A percentile compares a stretch with the other conserved stretches of the same genome.
Evolutionary conservation across 2,113 vertebrate genomes (phyloP).

Genomic region (Centropus unirufus): DNA sequence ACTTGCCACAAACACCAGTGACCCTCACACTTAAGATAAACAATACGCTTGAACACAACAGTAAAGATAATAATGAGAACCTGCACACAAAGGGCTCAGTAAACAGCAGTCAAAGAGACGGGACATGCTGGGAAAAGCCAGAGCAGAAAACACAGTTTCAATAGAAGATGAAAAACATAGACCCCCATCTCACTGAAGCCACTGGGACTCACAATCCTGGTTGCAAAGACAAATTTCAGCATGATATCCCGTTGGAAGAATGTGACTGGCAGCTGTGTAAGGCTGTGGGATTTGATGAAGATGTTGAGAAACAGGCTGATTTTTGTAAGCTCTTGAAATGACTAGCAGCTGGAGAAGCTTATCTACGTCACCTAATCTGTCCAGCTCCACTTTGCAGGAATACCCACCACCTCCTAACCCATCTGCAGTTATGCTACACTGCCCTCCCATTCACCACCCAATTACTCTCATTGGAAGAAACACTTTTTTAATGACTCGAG

Average conservation of each 20-base stretch:
- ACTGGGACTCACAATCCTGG: fast-evolving
- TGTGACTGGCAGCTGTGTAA: not conserved
- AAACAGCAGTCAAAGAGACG: not conserved
- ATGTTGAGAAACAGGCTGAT: not conserved
- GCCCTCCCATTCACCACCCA: not conserved
- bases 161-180: not conserved
- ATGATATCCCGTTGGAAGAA: not conserved
- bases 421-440: not conserved
- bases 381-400: not conserved
- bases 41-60: not conserved
- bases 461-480: not conserved
- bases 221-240: not conserved
- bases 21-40: not conserved
- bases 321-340: not conserved
- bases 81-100: not conserved
- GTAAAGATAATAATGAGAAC: not conserved
- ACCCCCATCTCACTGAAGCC: not conserved
- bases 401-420: not conserved
- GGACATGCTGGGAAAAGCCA: not conserved
- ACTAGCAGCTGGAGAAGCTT: not conserved
- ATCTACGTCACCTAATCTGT: not conserved
- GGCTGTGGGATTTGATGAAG: not conserved
- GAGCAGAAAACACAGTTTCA: not conserved
- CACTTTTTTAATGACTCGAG: not conserved
- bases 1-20: not conserved